Conservation (phyloP, 2,888 invertebrate species). For the Callyntrura sp. region DNA sequence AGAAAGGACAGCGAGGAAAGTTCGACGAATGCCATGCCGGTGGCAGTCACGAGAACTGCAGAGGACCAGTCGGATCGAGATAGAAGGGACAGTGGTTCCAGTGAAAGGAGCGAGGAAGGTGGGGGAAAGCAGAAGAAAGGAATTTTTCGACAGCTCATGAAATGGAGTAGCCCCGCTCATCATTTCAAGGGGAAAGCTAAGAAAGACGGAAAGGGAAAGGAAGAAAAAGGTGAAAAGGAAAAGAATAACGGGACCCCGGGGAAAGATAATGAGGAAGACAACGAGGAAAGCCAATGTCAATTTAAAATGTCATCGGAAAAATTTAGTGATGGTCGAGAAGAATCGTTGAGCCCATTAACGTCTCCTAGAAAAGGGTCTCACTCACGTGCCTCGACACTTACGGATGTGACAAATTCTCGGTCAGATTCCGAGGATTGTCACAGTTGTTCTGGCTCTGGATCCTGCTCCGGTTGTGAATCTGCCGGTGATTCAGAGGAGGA, state of each 20-base stretch:
- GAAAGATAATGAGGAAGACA: neutral
- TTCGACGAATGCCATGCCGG: slow-evolving; percentile 37
- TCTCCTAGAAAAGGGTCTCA: slow-evolving; percentile 41
- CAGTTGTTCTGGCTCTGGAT: slow-evolving; percentile 49
- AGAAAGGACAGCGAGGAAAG: slow-evolving; percentile 68
- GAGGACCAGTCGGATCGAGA: slow-evolving; percentile 30
- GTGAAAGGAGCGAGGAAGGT: slow-evolving; percentile 69
- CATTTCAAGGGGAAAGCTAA: slow-evolving; percentile 53
- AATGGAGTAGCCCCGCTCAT: slow-evolving; percentile 82
- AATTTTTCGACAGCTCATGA: slow-evolving; percentile 81
- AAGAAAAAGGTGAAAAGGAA: too few relatives aligned
- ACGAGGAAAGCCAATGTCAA: slow-evolving; percentile 41
- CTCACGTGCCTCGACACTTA: slow-evolving; percentile 65
- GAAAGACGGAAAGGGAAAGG: neutral
- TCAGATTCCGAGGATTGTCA: slow-evolving; percentile 62
- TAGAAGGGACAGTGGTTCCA: slow-evolving; percentile 63
- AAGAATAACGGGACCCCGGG: neutral
- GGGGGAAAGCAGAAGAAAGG: slow-evolving; percentile 55
- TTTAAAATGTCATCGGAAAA: slow-evolving; percentile 70
- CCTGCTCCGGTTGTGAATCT: slow-evolving; percentile 50
- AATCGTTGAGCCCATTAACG: slow-evolving; percentile 46
- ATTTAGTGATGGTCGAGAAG: slow-evolving; percentile 26
- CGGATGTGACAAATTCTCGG: slow-evolving; percentile 63
- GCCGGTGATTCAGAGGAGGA: slow-evolving; percentile 53
- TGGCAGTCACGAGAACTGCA: slow-evolving; percentile 22